Evolutionary conservation across 2,797 vertebrate genomes (phyloP).

Genomic region (Hydrolagus colliei): DNA sequence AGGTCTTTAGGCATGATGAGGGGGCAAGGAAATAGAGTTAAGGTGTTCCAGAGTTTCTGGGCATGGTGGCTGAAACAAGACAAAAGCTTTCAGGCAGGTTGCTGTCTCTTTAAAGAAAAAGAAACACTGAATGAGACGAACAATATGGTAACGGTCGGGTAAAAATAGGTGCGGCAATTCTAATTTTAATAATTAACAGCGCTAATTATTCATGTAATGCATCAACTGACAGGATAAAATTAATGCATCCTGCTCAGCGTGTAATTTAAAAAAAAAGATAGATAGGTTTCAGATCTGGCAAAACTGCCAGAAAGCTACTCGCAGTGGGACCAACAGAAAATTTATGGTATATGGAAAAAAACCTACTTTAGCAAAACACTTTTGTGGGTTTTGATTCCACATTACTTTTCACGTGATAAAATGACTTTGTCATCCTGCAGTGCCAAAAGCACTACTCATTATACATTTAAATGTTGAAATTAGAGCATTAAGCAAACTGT

Average conservation of each 20-base stretch:
- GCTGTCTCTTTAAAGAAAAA: not conserved
- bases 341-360: not conserved
- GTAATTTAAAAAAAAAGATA: constrained; percentile 22
- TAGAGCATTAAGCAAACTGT: not conserved
- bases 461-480: constrained; percentile 1
- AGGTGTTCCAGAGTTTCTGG: too few species aligned
- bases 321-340: constrained; percentile 10
- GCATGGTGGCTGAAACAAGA: too few species aligned
- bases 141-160: not conserved
- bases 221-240: constrained; percentile 26
- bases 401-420: not conserved
- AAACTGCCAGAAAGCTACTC: not conserved
- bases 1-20: too few species aligned
- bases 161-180: not conserved
- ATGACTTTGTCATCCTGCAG: not conserved
- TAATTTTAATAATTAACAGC: not conserved
- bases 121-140: too few species aligned
- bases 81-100: not conserved
- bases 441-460: not conserved
- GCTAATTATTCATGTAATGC: constrained; percentile 8
- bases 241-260: constrained; percentile 16
- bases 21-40: too few species aligned
- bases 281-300: not conserved
- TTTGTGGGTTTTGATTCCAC: not conserved
- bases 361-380: constrained; percentile 4